phyloP scores from a whole-genome alignment of 2,797 vertebrate species.

The Ctenosaura bakeri region DNA sequence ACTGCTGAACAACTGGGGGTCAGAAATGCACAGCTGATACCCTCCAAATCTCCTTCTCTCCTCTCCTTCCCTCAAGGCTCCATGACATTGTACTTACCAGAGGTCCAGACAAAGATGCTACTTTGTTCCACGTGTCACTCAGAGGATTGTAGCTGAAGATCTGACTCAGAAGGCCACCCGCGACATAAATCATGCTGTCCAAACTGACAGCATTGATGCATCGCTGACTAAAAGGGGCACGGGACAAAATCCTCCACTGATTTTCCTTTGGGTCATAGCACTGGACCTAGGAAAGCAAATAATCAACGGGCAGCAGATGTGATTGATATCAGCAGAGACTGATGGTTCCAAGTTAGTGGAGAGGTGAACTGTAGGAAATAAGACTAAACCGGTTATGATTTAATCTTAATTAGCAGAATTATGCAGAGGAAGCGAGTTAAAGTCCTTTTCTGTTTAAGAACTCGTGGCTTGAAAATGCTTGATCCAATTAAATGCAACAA shows the following conservation, averaged over 20 bases:
- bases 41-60: no score
- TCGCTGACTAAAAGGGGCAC: conserved; percentile 82
- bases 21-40: background rate
- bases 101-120: conserved; percentile 77
- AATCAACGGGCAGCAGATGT: background rate
- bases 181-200: conserved; percentile 82
- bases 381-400: no score
- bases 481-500: no score
- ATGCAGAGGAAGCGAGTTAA: no score
- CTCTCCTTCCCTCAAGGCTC: background rate
- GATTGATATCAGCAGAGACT: no score
- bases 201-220: conserved; percentile 81
- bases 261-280: conserved; percentile 81
- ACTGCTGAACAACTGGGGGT: background rate
- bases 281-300: conserved; percentile 79
- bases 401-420: no score
- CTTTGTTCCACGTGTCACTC: conserved; percentile 79
- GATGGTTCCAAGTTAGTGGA: no score
- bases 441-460: no score
- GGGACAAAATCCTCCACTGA: conserved; percentile 75
- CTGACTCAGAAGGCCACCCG: conserved; percentile 83
- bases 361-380: no score
- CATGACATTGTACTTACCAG: conserved; percentile 76
- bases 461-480: no score
- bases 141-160: conserved; percentile 81